Percentiles rank a stretch among this genome's conserved stretches.
Evolutionary conservation across 2,113 vertebrate species (phyloP).

Genomic region (Malaclemys terrapin): DNA sequence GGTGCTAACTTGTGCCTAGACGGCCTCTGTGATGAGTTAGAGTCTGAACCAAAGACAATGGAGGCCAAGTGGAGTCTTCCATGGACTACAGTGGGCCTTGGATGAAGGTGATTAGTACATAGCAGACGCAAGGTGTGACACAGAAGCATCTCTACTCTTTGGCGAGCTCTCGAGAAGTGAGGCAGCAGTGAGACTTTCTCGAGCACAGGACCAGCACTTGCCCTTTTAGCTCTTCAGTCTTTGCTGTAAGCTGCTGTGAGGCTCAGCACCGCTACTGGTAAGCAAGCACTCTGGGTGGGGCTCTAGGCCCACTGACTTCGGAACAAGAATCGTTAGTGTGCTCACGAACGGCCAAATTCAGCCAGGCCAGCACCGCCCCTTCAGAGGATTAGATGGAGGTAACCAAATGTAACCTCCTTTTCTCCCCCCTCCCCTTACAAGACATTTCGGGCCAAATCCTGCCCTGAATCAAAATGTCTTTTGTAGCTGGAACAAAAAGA

Average conservation of each 20-base stretch:
- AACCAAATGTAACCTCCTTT: neutral
- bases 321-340: neutral
- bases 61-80: neutral
- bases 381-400: neutral
- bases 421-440: too few relatives aligned
- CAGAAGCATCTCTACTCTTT: too few relatives aligned
- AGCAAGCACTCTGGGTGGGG: neutral
- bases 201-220: too few relatives aligned
- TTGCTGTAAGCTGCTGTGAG: neutral
- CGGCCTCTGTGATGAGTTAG: neutral
- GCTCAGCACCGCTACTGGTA: neutral
- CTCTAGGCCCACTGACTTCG: neutral
- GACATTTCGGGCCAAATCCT: neutral
- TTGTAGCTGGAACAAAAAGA: neutral
- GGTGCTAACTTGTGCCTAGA: neutral
- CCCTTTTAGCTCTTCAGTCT: neutral
- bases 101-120: too few relatives aligned
- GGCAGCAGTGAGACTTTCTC: neutral
- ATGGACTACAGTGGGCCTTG: neutral
- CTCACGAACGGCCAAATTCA: neutral
- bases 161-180: neutral
- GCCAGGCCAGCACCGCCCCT: neutral
- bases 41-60: neutral
- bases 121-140: too few relatives aligned
- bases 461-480: neutral